A percentile compares a stretch with the other conserved stretches of the same genome.
Evolutionary conservation across 2,888 invertebrate genomes (phyloP).

Genomic region (Zhuqinia jingwanae): DNA sequence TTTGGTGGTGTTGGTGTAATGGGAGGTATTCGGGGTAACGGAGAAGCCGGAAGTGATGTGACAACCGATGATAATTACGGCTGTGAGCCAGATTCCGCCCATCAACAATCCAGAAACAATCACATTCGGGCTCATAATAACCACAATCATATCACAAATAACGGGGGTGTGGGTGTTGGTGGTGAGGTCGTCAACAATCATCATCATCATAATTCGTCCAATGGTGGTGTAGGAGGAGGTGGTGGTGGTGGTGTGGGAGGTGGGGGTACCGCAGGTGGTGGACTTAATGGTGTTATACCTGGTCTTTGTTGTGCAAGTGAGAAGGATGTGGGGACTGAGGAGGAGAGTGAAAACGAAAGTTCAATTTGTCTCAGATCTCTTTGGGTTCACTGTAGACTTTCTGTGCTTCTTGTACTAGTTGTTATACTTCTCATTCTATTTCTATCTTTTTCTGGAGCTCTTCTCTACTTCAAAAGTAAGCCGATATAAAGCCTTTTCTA

Average conservation of each 20-base stretch:
- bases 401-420: constrained; percentile 75
- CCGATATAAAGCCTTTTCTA: constrained; percentile 8
- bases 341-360: constrained; percentile 68
- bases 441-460: constrained; percentile 77
- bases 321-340: constrained; percentile 70
- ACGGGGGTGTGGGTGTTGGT: no score
- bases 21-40: constrained; percentile 23
- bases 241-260: no score
- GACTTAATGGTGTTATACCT: constrained; percentile 58
- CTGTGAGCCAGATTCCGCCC: constrained; percentile 56
- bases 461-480: constrained; percentile 78
- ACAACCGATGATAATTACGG: constrained; percentile 58
- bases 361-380: constrained; percentile 68
- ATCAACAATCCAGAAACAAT: constrained; percentile 38
- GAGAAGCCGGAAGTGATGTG: constrained; percentile 53
- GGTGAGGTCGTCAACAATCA: constrained; percentile 53
- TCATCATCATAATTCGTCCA: constrained; percentile 63
- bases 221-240: no score
- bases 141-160: constrained; percentile 43
- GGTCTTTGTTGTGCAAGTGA: constrained; percentile 67
- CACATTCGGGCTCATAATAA: constrained; percentile 40
- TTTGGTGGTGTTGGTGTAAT: constrained; percentile 62
- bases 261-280: constrained; percentile 37
- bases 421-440: constrained; percentile 76
- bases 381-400: constrained; percentile 76